Conservation (phyloP, 2,797 vertebrate genomes). For the Acipenser transmontanus region DNA sequence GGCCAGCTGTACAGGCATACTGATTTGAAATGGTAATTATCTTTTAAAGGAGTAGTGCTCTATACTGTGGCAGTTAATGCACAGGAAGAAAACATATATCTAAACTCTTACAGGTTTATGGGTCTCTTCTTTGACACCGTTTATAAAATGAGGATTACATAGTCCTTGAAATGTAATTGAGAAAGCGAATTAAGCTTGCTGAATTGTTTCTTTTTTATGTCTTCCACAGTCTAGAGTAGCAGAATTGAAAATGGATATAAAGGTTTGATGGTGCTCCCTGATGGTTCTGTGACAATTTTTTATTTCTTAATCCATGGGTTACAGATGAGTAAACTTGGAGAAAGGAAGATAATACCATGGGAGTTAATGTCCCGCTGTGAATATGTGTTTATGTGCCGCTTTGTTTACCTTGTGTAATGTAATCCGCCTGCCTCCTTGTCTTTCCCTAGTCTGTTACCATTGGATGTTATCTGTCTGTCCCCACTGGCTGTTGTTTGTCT, state of each 20-base stretch:
- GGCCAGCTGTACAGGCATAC: too few relatives aligned
- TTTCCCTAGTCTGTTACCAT: too few relatives aligned
- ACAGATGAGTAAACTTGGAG: background rate
- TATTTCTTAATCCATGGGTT: background rate
- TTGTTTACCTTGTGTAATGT: too few relatives aligned
- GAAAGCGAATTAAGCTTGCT: background rate
- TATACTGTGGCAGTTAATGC: too few relatives aligned
- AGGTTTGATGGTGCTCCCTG: background rate
- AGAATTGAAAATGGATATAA: background rate
- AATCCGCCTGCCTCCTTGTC: too few relatives aligned
- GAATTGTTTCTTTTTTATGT: background rate
- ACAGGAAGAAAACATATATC: background rate
- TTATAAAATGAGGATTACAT: background rate
- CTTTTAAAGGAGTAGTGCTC: too few relatives aligned
- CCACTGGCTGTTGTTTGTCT: too few relatives aligned
- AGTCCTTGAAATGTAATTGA: slow-evolving; percentile 3
- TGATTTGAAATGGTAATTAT: too few relatives aligned
- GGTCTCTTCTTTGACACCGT: background rate
- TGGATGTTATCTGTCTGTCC: too few relatives aligned
- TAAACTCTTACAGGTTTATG: background rate
- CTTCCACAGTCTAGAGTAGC: background rate
- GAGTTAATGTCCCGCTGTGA: too few relatives aligned
- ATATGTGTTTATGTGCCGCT: too few relatives aligned
- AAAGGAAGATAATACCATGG: background rate
- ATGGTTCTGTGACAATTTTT: background rate